Conservation (phyloP, 2,113 vertebrate species). For the Pygoscelis antarcticus region DNA sequence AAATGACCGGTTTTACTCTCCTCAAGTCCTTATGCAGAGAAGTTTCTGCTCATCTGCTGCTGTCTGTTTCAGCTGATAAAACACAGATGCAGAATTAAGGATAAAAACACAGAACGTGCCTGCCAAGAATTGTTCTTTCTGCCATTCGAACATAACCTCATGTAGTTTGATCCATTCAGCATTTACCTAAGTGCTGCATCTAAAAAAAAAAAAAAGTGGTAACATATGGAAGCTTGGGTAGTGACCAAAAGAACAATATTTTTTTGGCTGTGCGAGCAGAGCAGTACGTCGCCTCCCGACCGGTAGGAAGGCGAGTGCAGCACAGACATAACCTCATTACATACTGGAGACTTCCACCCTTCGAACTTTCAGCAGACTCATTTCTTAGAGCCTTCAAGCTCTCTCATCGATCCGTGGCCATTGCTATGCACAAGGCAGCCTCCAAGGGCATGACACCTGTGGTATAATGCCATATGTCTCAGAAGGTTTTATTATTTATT, state of each 20-base stretch:
- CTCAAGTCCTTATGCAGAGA: slow-evolving; percentile 38
- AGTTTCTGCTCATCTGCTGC: slow-evolving; percentile 67
- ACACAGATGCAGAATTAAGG: slow-evolving; percentile 72
- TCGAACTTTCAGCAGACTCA: slow-evolving; percentile 63
- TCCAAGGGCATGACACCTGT: slow-evolving; percentile 45
- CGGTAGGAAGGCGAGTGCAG: not conserved
- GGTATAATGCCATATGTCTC: slow-evolving; percentile 37
- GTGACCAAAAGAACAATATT: slow-evolving; percentile 48
- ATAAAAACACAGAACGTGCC: slow-evolving; percentile 51
- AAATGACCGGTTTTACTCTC: slow-evolving; percentile 40
- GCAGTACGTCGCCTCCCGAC: not conserved
- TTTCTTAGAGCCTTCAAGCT: slow-evolving; percentile 70
- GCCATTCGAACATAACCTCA: slow-evolving; percentile 56
- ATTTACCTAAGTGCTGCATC: slow-evolving; percentile 47
- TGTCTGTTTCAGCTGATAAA: slow-evolving; percentile 74
- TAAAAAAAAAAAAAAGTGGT: not conserved
- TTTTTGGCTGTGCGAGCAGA: slow-evolving; percentile 44
- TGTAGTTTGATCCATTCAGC: slow-evolving; percentile 47
- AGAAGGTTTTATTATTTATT: slow-evolving; percentile 61
- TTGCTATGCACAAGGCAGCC: slow-evolving; percentile 56
- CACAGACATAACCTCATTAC: slow-evolving; percentile 69
- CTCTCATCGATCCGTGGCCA: slow-evolving; percentile 35
- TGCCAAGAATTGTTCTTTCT: slow-evolving; percentile 70
- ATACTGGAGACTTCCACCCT: slow-evolving; percentile 49
- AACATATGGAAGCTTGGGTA: slow-evolving; percentile 62